Base-by-base conservation (phyloP, 2,113 vertebrate genomes). In the Sorex fumeus region DNA sequence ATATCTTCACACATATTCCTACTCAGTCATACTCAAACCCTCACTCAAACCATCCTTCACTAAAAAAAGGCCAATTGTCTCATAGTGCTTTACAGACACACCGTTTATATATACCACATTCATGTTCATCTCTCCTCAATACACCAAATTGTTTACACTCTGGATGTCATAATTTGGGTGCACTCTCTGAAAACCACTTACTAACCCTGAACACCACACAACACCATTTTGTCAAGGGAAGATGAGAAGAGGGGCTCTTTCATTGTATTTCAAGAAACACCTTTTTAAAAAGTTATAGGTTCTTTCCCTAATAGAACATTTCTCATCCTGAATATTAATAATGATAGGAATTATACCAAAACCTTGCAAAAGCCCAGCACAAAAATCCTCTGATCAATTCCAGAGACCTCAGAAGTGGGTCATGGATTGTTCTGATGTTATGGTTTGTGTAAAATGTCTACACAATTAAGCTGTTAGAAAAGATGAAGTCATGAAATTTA, bases 181-280 rank as follows among this genome's bases (percentile, higher is more conserved):
- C 28, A 89, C 3, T 91, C 47, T 60, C 15, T 93, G 71, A 95
- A 96, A 86, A 91, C 32, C 43, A 77, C 43, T 91, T 70, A 66
- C 36, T 75, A 80, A 86, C n/a, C 28, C 69, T 86, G 86, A 25
- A 28, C 19, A 82, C 47, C 83, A 86, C 45, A 92, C 67, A 90
- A 80, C 76, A 45, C 6, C 70, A 87, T 70, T 84, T 40, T 91
- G 57, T 53, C 11, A 47, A 62, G 19, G 30, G 18, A 16, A 13
- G 25, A 36, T 34, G 47, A 88, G 67, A 25, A 34, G 75, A 79
- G 45, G 32, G 70, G 93, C 50, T 50, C 67, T 40, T 40, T 40
- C n/a, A 90, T 92, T 81, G 57, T 81, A 11, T 94, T 94, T 95
- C 81, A 89, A 84, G 36, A 77, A 92, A 87, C 77, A 4, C 34